Percentiles rank a stretch among this genome's conserved stretches.
Evolutionary conservation across 2,888 invertebrate species (phyloP).

Genomic region (Strigamia transsilvanica): DNA sequence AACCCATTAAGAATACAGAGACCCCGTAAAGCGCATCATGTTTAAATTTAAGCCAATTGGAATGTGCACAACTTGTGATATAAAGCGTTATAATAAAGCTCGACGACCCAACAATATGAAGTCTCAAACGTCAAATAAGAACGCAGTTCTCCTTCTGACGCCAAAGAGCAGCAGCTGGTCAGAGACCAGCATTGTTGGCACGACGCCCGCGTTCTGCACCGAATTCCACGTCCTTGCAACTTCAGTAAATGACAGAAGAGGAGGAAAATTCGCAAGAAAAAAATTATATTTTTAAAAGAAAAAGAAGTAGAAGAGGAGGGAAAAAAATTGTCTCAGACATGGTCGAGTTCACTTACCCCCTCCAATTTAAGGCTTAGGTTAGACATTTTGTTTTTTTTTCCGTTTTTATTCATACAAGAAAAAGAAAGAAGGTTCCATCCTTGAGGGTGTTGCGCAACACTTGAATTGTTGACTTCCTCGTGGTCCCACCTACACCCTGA

Average conservation of each 20-base stretch:
- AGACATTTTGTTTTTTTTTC: too few species aligned
- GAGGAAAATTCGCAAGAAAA: neutral
- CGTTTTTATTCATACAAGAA: neutral
- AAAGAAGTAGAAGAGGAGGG: neutral
- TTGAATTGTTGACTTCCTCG: constrained; percentile 6
- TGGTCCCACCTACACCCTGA: constrained; percentile 23
- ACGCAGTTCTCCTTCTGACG: constrained; percentile 1
- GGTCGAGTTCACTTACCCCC: constrained; percentile 8
- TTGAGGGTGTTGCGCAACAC: neutral
- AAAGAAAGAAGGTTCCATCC: too few species aligned
- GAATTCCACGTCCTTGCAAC: constrained; percentile 24
- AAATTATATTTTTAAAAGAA: neutral
- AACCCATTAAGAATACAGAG: constrained; percentile 1
- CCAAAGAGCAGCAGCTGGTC: constrained; percentile 35
- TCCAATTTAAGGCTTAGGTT: too few species aligned
- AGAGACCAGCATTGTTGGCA: constrained; percentile 43
- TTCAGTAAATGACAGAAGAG: neutral
- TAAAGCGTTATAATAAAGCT: neutral
- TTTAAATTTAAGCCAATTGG: neutral
- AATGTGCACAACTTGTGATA: neutral
- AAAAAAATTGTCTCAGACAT: neutral
- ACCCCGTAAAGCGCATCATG: neutral
- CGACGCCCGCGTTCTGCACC: neutral
- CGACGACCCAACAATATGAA: neutral
- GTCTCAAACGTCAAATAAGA: neutral